Evolutionary conservation across 2,888 invertebrate species (phyloP).

Genomic region (Apotomis turbidana): DNA sequence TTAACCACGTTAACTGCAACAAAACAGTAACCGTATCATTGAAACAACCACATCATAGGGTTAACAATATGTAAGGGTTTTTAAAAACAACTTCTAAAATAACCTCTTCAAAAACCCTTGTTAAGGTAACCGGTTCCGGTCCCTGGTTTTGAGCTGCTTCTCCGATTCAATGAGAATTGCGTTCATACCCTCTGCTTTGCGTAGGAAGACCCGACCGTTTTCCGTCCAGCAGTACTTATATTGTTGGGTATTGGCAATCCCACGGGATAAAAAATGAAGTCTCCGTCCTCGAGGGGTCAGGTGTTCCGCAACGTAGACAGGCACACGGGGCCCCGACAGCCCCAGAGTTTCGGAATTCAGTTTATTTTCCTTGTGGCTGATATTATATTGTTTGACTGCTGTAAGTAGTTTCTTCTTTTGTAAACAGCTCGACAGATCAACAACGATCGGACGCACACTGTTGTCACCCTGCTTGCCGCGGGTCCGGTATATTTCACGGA

Average conservation of each 20-base stretch:
- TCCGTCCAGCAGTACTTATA: conserved; percentile 12
- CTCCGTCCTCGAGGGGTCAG: neutral
- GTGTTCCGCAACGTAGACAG: conserved; percentile 5
- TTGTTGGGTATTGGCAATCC: neutral
- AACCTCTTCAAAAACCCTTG: no score
- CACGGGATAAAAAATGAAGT: conserved; percentile 6
- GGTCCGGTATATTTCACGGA: neutral
- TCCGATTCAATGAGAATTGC: neutral
- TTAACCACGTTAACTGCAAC: no score
- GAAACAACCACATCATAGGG: no score
- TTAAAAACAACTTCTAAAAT: no score
- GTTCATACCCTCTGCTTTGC: conserved; percentile 3
- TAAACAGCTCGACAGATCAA: neutral
- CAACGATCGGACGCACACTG: conserved; percentile 3
- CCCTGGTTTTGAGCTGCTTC: conserved; percentile 9
- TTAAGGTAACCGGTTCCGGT: no score
- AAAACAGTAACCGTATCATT: no score
- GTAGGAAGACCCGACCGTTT: conserved; percentile 4
- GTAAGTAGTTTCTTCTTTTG: neutral
- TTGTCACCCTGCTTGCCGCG: neutral
- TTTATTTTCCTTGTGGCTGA: neutral
- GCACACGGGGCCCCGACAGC: neutral
- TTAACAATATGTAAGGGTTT: no score
- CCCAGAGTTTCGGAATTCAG: neutral
- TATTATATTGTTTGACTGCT: neutral